Percentiles rank a stretch among this genome's conserved stretches.
These are phyloP conservation scores for Meandrusa payeni DNA, from an alignment of 2,888 invertebrate species.

Conservation along the genomic window DNA sequence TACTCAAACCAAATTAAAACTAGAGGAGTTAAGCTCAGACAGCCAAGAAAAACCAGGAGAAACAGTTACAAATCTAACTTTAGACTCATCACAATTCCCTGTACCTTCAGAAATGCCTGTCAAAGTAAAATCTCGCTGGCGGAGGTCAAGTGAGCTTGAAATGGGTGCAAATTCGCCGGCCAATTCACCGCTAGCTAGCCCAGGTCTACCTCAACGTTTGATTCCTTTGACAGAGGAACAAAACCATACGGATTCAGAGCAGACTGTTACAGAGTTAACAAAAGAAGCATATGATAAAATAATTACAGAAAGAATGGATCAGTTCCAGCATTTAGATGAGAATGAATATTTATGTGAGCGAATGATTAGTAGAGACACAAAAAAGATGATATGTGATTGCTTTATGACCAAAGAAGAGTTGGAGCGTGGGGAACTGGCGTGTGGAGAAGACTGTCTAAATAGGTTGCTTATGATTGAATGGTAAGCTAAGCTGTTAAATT, in stretches of 20 bases:
- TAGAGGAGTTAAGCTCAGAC: conserved; percentile 82
- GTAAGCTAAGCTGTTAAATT: conserved; percentile 65
- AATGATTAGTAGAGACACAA: conserved; percentile 93
- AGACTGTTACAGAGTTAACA: conserved; percentile 40
- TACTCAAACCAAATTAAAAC: conserved; percentile 74
- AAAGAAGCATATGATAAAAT: conserved; percentile 74
- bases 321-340: conserved; percentile 90
- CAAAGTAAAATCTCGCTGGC: conserved; percentile 90
- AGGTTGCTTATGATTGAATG: conserved; percentile 99
- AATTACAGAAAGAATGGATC: conserved; percentile 82
- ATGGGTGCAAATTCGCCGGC: conserved; percentile 77
- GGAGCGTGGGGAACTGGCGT: conserved; percentile 90
- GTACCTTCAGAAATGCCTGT: conserved; percentile 84
- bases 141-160: conserved; percentile 87
- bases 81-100: conserved; percentile 65
- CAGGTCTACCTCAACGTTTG: conserved; percentile 53
- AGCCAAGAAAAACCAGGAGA: conserved; percentile 65
- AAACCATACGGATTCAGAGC: conserved; percentile 42
- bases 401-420: conserved; percentile 94
- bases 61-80: conserved; percentile 42
- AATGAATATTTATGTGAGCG: conserved; percentile 93
- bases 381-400: conserved; percentile 97
- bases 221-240: conserved; percentile 45
- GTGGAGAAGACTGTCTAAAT: conserved; percentile 98
- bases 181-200: conserved; percentile 63